Base-by-base conservation (phyloP, 1,140 invertebrate genomes). In the Panonychus citri region DNA sequence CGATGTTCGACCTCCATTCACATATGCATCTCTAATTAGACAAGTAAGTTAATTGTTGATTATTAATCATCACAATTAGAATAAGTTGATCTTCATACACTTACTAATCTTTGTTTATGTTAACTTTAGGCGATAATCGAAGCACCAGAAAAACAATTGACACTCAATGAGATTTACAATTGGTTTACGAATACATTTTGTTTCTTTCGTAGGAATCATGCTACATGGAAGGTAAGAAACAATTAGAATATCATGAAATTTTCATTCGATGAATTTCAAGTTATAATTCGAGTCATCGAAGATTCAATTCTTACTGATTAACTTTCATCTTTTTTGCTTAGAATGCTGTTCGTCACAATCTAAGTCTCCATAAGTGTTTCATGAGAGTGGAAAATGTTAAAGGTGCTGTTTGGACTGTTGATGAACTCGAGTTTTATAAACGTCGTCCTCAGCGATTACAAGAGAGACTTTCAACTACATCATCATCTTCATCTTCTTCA, bases 151-250 rank as follows among this genome's bases (percentile, higher is more conserved):
- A 91, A 91, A 69, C 94, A 99, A 70, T 74, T 99, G 65, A 98
- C 94, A 8, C 74, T 99, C 55, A 98, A 98, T 71, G 94, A 99
- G 77, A 97, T 98, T 63, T 99, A 98, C 77, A 96, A 95, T 73
- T 99, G 94, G 94, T 98, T 99, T 77, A 90, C 95, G 74, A 89
- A 87, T 65, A 97, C 91, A n/a, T 99, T 99, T 76, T 94, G 90
- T 69, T 99, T 96, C 75, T 99, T 98, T 74, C 77, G 93, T 66
- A 78, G 91, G 65, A 99, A 98, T 71, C 93, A 93, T 62, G 91
- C 94, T 26, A 99, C 94, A 57, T 99, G 94, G 94, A 99, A 99
- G 88, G 94, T 98, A 84, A 70, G 57, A n/a, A 57, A 57, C 25
- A 26, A 19, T n/a, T n/a, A n/a, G n/a, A n/a, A n/a, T n/a, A 55